Conservation (phyloP, 2,113 vertebrate genomes). For the Tretioscincus oriximinensis region DNA sequence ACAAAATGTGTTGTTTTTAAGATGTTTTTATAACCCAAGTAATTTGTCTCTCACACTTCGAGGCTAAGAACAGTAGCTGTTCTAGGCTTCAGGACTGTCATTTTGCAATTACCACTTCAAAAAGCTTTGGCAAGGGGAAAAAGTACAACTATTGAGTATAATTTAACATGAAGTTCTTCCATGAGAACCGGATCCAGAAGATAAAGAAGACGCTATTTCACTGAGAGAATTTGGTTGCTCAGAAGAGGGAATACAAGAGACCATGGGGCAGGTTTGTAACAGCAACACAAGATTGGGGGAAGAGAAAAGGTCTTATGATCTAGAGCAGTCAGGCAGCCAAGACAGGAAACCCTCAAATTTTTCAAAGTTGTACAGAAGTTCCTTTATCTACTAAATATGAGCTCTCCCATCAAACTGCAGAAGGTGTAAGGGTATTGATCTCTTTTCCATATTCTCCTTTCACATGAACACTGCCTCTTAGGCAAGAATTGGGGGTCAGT, state of each 20-base stretch:
- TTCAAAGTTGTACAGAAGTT: no score
- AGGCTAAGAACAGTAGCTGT: slow-evolving; percentile 70
- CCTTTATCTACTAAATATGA: no score
- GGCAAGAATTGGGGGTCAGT: no score
- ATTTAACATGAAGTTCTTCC: neutral
- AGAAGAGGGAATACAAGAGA: neutral
- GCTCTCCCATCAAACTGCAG: no score
- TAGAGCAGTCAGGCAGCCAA: no score
- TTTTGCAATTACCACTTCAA: slow-evolving; percentile 62
- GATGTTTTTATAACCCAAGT: slow-evolving; percentile 77
- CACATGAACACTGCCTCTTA: no score
- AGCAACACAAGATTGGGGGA: neutral
- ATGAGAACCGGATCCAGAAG: neutral
- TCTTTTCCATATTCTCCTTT: no score
- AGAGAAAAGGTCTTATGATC: neutral
- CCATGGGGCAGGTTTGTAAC: neutral
- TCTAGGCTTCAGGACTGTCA: slow-evolving; percentile 66
- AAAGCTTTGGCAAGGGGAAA: slow-evolving; percentile 48
- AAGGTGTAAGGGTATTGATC: no score
- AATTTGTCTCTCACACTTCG: slow-evolving; percentile 80
- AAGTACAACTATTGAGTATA: neutral
- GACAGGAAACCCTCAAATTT: no score
- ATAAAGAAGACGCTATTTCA: neutral
- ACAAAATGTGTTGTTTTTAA: slow-evolving; percentile 81
- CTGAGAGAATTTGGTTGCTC: neutral